A percentile compares a stretch with the other conserved stretches of the same genome.
phyloP scores from a whole-genome alignment of 1,140 invertebrate genomes.

The Conopomorpha cramerella region DNA sequence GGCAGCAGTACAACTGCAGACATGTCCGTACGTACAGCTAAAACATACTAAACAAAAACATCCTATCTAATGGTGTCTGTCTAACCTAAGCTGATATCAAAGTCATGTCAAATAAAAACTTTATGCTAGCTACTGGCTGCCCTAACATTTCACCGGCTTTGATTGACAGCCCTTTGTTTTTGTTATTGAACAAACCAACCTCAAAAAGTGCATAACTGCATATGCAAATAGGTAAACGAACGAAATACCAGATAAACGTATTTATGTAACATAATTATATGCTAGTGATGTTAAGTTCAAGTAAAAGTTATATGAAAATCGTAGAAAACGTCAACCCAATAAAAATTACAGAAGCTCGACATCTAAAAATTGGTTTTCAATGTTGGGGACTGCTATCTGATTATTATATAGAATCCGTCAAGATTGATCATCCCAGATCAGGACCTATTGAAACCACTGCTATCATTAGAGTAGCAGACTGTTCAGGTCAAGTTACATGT shows the following conservation, averaged over 20 bases:
- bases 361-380: slow-evolving; percentile 20
- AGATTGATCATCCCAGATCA: slow-evolving; percentile 22
- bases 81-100: too few species aligned
- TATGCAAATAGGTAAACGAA: too few species aligned
- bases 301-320: slow-evolving; percentile 6
- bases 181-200: not conserved
- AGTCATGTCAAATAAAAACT: too few species aligned
- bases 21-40: too few species aligned
- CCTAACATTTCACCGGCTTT: not conserved
- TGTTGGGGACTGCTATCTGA: slow-evolving; percentile 36
- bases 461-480: slow-evolving; percentile 29
- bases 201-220: not conserved
- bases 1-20: too few species aligned
- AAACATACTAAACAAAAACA: too few species aligned
- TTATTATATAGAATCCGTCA: slow-evolving; percentile 46
- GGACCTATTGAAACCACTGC: slow-evolving; percentile 23
- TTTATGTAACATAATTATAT: not conserved
- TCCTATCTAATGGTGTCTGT: too few species aligned
- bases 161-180: not conserved
- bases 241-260: too few species aligned
- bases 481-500: slow-evolving; percentile 32
- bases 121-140: too few species aligned
- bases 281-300: not conserved
- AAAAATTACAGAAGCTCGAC: slow-evolving; percentile 29
- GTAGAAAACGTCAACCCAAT: slow-evolving; percentile 20